Conservation (phyloP, 2,888 invertebrate species). For the Linyphia triangularis region DNA sequence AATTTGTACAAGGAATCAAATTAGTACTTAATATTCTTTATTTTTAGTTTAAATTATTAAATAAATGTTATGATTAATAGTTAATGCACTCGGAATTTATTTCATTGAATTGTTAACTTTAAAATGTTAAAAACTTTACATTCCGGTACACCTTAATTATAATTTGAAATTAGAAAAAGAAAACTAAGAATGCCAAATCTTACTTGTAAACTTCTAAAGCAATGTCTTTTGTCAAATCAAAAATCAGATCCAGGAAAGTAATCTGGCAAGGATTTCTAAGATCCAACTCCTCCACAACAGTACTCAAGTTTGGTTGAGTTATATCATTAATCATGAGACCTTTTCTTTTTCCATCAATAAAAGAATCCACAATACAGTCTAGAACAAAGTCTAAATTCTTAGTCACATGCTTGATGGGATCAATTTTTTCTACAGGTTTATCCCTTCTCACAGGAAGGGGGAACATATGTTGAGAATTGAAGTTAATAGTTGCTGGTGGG, state of each 20-base stretch:
- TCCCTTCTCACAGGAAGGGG: conserved; percentile 33
- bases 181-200: not conserved
- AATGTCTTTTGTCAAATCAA: conserved; percentile 80
- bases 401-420: conserved; percentile 39
- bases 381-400: conserved; percentile 40
- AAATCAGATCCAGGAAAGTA: conserved; percentile 79
- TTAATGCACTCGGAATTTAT: too few species aligned
- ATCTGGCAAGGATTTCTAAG: conserved; percentile 77
- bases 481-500: conserved; percentile 81
- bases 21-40: too few species aligned
- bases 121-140: too few species aligned
- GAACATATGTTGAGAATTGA: not conserved
- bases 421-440: conserved; percentile 31
- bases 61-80: too few species aligned
- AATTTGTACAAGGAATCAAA: too few species aligned
- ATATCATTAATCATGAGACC: conserved; percentile 37
- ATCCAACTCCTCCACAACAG: not conserved
- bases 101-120: too few species aligned
- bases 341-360: conserved; percentile 37
- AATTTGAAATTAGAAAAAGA: too few species aligned
- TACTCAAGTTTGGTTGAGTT: not conserved
- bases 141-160: too few species aligned
- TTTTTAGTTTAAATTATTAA: too few species aligned
- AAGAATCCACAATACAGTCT: conserved; percentile 5
- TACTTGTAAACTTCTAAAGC: conserved; percentile 79